Conservation (phyloP, 2,113 vertebrate species). For the Kryptolebias marmoratus region DNA sequence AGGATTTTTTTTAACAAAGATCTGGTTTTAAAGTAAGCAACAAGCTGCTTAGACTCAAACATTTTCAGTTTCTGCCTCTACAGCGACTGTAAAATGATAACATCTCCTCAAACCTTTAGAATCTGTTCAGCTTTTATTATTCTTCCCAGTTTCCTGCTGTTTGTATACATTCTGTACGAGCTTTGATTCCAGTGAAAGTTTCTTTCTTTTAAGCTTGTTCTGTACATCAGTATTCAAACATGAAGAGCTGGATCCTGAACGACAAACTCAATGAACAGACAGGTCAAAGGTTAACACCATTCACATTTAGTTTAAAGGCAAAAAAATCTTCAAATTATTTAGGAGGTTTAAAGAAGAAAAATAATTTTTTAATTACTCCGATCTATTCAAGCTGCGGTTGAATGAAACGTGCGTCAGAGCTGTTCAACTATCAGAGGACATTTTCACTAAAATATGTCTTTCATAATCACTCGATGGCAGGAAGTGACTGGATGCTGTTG, state of each 20-base stretch:
- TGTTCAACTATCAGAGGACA: neutral
- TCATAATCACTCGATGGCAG: constrained; percentile 1
- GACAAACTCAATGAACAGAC: neutral
- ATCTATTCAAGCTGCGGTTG: neutral
- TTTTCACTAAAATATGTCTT: constrained; percentile 1
- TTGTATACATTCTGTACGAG: no score
- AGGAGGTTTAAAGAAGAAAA: constrained; percentile 2
- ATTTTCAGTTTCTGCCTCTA: no score
- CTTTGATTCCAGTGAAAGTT: no score
- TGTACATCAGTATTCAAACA: no score
- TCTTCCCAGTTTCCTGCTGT: no score
- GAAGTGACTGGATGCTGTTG: constrained; percentile 20
- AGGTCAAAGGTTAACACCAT: neutral
- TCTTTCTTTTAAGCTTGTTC: no score
- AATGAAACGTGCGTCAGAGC: constrained; percentile 8
- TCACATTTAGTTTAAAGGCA: neutral
- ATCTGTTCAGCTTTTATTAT: no score
- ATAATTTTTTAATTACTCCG: neutral
- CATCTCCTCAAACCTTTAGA: no score
- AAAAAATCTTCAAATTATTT: neutral
- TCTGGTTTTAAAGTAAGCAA: no score
- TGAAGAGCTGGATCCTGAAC: neutral
- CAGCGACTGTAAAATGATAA: no score
- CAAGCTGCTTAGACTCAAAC: no score
- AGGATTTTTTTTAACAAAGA: no score